Conservation (phyloP, 2,113 vertebrate genomes). For the Phylloscopus whistleri region DNA sequence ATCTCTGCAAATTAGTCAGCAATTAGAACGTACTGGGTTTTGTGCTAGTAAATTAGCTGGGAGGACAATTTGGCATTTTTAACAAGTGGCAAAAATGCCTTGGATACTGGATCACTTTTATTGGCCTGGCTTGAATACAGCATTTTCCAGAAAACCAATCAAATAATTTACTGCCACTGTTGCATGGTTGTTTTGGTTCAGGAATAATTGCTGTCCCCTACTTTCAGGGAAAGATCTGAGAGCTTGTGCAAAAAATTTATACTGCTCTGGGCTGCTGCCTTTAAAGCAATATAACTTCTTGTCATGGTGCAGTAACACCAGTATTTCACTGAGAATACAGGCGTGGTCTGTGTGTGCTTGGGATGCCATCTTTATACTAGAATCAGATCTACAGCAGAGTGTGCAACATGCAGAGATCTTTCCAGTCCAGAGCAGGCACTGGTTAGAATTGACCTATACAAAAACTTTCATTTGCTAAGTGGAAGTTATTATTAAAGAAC, state of each 20-base stretch:
- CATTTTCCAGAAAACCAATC: neutral
- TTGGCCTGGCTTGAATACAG: neutral
- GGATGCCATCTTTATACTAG: neutral
- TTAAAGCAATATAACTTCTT: neutral
- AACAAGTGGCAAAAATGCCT: neutral
- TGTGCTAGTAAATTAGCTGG: neutral
- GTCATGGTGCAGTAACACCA: neutral
- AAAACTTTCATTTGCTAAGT: neutral
- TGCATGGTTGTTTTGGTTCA: neutral
- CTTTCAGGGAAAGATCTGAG: neutral
- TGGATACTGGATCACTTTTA: neutral
- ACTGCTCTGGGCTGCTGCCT: neutral
- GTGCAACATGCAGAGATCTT: neutral
- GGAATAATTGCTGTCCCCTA: neutral
- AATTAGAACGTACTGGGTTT: neutral
- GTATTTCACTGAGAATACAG: neutral
- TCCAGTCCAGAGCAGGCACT: neutral
- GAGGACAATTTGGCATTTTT: neutral
- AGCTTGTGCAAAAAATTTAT: neutral
- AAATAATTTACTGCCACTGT: neutral
- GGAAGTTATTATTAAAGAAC: neutral
- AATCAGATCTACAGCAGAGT: neutral
- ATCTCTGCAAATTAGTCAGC: neutral
- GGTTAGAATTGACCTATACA: neutral
- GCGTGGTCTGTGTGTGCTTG: rapidly evolving